Evolutionary conservation across 2,888 invertebrate genomes (phyloP).

Genomic region (Amphipyra tragopoginis): DNA sequence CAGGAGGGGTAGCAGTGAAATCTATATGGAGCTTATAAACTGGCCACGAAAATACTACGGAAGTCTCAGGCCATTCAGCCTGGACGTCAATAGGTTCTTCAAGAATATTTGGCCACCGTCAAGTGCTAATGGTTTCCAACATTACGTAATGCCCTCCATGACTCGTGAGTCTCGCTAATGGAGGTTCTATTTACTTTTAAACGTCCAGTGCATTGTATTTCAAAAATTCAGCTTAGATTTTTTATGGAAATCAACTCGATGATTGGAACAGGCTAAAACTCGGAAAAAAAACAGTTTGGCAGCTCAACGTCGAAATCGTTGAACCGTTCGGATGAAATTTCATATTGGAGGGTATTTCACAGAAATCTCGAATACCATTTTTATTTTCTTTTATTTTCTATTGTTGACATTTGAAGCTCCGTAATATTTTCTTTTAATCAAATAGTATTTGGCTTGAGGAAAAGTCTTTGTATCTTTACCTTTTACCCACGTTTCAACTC

Average conservation of each 20-base stretch:
- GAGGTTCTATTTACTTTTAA: slow-evolving; percentile 29
- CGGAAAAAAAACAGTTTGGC: neutral
- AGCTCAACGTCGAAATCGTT: slow-evolving; percentile 2
- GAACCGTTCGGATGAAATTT: slow-evolving; percentile 10
- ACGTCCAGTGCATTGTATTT: slow-evolving; percentile 13
- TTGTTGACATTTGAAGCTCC: neutral
- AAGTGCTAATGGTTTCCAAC: slow-evolving; percentile 53
- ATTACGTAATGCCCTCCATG: slow-evolving; percentile 43
- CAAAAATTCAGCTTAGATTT: neutral
- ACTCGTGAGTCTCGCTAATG: slow-evolving; percentile 35
- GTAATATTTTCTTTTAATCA: slow-evolving; percentile 1
- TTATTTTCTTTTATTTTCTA: neutral
- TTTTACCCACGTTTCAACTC: no score
- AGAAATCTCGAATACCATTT: neutral
- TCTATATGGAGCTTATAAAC: slow-evolving; percentile 76
- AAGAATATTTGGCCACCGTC: slow-evolving; percentile 51
- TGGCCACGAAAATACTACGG: slow-evolving; percentile 68
- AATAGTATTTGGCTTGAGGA: slow-evolving; percentile 6
- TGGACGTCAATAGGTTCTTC: slow-evolving; percentile 62
- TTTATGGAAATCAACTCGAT: neutral
- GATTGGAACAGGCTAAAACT: neutral
- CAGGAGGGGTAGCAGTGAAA: slow-evolving; percentile 71
- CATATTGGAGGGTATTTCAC: slow-evolving; percentile 7
- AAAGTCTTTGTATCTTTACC: neutral
- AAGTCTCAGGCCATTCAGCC: slow-evolving; percentile 62